Base-by-base conservation (phyloP, 2,888 invertebrate species). In the Caenorhabditis afra region DNA sequence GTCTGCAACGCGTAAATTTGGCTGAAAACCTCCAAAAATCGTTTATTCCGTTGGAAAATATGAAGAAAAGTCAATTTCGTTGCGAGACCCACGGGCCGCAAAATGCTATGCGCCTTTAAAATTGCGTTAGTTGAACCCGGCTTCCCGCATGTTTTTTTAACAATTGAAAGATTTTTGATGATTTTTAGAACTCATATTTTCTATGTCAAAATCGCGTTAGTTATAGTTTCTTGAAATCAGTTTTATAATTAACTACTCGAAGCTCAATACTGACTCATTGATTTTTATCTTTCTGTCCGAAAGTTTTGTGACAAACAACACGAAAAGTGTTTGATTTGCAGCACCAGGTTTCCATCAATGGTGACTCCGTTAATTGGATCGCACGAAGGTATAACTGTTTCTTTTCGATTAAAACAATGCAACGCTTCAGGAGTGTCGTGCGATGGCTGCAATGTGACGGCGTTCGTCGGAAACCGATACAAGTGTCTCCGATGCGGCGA, bases 401-500 rank as follows among this genome's bases (percentile, higher is more conserved):
- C n/a, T 57, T 57, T 29, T 37, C 20, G 29, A 2, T 11, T 7
- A 4, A 41, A 41, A 2, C 14, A 2, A 4, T 23, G 52, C 41
- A 23, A 16, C 29, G 2, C 47, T 70, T 35, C 52, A 96, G 98
- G 97, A 93, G 97, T 98, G 91, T 97, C 97, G 93, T 98, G 98
- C 94, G 98, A 98, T 94, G 95, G 96, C 91, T 98, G 98, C 94
- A 93, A 96, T 92, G 96, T 96, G 93, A 95, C 95, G 91, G 97
- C 97, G 92, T 98, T 98, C 92, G 94, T 95, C 92, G 97, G 97
- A 90, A 94, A 96, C 91, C 94, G 98, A 90, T 99, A 96, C 93
- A 99, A 99, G 93, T 99, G 98, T 93, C 94, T 99, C 91, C 94
- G 97, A 90, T 99, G 98, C 93, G 97, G 96, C 92, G 98, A 99